phyloP scores from a whole-genome alignment of 2,888 invertebrate genomes.

The Griposia aprilina region DNA sequence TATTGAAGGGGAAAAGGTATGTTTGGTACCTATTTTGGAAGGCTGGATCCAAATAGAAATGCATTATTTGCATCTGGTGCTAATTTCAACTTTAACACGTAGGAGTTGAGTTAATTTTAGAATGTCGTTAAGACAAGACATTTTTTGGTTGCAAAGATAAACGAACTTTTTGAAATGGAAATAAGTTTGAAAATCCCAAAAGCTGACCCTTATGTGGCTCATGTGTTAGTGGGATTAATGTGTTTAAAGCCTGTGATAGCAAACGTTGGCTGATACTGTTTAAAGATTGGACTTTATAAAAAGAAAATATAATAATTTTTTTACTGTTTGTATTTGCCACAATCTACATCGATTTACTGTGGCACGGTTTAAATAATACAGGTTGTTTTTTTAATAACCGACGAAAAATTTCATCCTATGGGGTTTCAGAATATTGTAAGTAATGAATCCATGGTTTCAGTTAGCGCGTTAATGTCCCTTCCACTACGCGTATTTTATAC shows the following conservation, averaged over 20 bases:
- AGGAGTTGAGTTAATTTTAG: neutral
- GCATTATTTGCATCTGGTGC: slow-evolving; percentile 2
- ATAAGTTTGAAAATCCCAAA: slow-evolving; percentile 1
- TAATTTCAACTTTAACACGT: slow-evolving; percentile 26
- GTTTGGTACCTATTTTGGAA: slow-evolving; percentile 12
- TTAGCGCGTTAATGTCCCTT: too few species aligned
- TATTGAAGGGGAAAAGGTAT: slow-evolving; percentile 83
- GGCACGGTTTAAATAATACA: neutral
- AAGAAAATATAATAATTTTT: slow-evolving; percentile 10
- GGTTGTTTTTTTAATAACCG: too few species aligned
- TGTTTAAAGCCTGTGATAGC: slow-evolving; percentile 54
- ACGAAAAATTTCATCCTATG: too few species aligned
- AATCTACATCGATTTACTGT: slow-evolving; percentile 6
- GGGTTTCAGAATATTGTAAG: too few species aligned
- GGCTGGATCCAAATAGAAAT: slow-evolving; percentile 12
- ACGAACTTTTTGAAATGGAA: neutral
- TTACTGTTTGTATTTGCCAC: slow-evolving; percentile 2
- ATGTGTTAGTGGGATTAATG: slow-evolving; percentile 32
- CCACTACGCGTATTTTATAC: neutral
- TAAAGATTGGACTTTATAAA: slow-evolving; percentile 12
- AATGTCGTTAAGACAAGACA: slow-evolving; percentile 4
- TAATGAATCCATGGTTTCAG: too few species aligned
- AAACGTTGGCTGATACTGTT: slow-evolving; percentile 1
- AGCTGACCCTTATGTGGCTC: neutral
- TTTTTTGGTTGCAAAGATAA: slow-evolving; percentile 10